Conservation (phyloP, 2,888 invertebrate species). For the Argyresthia albistria region DNA sequence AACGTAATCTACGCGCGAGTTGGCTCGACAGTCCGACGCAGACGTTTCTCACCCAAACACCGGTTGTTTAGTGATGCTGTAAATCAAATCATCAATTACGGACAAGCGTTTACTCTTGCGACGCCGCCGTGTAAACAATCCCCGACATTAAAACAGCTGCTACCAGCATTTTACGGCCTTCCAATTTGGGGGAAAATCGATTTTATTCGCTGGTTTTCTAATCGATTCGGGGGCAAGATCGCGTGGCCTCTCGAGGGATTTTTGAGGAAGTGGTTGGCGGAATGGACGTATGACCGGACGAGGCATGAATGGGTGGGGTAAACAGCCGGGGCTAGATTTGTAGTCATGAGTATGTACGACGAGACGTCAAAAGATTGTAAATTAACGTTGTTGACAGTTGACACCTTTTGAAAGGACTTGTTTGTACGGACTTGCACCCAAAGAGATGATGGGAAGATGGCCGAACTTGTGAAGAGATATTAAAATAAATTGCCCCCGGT, state of each 20-base stretch:
- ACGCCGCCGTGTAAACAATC: slow-evolving; percentile 70
- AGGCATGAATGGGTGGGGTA: slow-evolving; percentile 27
- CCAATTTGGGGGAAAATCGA: slow-evolving; percentile 71
- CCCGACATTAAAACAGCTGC: slow-evolving; percentile 58
- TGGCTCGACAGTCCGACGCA: slow-evolving; percentile 42
- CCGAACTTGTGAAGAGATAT: too few relatives aligned
- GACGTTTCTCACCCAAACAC: slow-evolving; percentile 59
- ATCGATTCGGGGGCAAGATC: slow-evolving; percentile 56
- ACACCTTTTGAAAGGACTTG: too few relatives aligned
- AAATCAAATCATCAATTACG: slow-evolving; percentile 73
- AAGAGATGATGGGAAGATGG: too few relatives aligned
- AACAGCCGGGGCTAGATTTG: slow-evolving; percentile 20
- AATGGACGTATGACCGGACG: slow-evolving; percentile 26
- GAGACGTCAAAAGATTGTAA: too few relatives aligned
- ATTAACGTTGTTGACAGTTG: too few relatives aligned
- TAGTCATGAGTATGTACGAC: too few relatives aligned
- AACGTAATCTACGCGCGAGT: background rate
- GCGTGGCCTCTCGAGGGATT: slow-evolving; percentile 31
- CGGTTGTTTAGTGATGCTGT: slow-evolving; percentile 69
- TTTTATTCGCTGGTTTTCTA: slow-evolving; percentile 67
- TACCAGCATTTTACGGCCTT: slow-evolving; percentile 64
- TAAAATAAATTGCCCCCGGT: too few relatives aligned
- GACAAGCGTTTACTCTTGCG: slow-evolving; percentile 68
- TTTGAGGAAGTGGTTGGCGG: slow-evolving; percentile 57
- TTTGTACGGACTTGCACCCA: too few relatives aligned